Evolutionary conservation across 2,797 vertebrate species (phyloP).

Genomic region (Tokudaia muenninki): DNA sequence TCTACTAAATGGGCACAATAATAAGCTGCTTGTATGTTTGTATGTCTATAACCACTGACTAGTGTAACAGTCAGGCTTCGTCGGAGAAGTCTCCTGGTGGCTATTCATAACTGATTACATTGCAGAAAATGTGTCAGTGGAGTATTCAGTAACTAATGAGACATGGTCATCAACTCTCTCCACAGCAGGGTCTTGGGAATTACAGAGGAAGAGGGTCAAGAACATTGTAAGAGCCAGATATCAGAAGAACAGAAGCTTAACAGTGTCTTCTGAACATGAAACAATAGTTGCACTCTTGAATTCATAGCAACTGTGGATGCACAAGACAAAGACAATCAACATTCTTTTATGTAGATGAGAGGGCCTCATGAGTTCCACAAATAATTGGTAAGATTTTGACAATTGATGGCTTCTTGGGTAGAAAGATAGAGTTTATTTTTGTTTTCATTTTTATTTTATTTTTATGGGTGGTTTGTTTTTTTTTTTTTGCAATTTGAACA

Average conservation of each 20-base stretch:
- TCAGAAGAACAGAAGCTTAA: neutral
- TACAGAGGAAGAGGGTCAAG: neutral
- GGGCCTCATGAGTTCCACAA: too few relatives aligned
- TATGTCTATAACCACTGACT: neutral
- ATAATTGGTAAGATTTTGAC: neutral
- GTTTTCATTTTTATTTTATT: neutral
- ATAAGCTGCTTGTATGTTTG: neutral
- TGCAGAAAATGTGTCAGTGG: neutral
- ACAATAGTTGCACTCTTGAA: too few relatives aligned
- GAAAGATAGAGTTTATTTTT: neutral
- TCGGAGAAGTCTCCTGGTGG: neutral
- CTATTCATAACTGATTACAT: neutral
- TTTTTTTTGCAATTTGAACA: conserved; percentile 53
- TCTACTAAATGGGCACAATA: neutral
- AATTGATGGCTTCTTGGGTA: neutral
- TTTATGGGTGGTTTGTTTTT: neutral
- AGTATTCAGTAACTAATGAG: neutral
- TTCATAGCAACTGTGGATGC: neutral
- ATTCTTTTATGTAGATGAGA: neutral
- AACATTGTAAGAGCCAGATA: neutral
- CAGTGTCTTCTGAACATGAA: neutral
- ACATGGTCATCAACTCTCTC: neutral
- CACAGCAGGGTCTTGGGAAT: neutral
- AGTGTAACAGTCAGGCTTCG: neutral
- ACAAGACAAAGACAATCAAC: neutral